These are phyloP conservation scores for Battus philenor DNA, from an alignment of 1,140 invertebrate genomes.

Conservation along the genomic window DNA sequence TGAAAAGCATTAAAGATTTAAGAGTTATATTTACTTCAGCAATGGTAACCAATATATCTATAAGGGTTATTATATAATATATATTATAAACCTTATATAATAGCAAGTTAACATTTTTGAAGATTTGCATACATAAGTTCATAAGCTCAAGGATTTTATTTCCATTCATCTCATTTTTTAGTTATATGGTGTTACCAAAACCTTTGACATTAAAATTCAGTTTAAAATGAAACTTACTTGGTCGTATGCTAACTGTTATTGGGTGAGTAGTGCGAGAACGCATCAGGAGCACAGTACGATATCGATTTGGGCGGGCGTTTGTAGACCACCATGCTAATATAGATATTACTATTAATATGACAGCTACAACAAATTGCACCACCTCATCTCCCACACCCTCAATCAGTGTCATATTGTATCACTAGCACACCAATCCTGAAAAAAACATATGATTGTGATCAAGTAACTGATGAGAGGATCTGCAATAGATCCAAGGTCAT, in stretches of 20 bases:
- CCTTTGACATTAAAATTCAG: too few relatives aligned
- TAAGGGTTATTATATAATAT: too few relatives aligned
- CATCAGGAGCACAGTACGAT: slow-evolving; percentile 74
- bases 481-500: too few relatives aligned
- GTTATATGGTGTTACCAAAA: too few relatives aligned
- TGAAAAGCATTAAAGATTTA: too few relatives aligned
- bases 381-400: slow-evolving; percentile 91
- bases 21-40: too few relatives aligned
- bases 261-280: slow-evolving; percentile 50
- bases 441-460: too few relatives aligned
- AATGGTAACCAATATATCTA: too few relatives aligned
- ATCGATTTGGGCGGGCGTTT: slow-evolving; percentile 68
- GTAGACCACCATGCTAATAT: slow-evolving; percentile 83
- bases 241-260: slow-evolving; percentile 53
- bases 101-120: too few relatives aligned
- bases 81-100: too few relatives aligned
- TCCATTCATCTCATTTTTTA: too few relatives aligned
- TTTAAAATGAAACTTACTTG: slow-evolving; percentile 51
- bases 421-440: slow-evolving; percentile 4
- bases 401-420: slow-evolving; percentile 79
- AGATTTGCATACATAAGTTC: background rate
- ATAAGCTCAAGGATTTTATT: background rate
- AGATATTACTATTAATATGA: slow-evolving; percentile 36
- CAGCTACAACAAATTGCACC: slow-evolving; percentile 80
- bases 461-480: too few relatives aligned